These are phyloP conservation scores for Habroteleia sp. DNA, from an alignment of 2,888 invertebrate species.

Conservation along the genomic window DNA sequence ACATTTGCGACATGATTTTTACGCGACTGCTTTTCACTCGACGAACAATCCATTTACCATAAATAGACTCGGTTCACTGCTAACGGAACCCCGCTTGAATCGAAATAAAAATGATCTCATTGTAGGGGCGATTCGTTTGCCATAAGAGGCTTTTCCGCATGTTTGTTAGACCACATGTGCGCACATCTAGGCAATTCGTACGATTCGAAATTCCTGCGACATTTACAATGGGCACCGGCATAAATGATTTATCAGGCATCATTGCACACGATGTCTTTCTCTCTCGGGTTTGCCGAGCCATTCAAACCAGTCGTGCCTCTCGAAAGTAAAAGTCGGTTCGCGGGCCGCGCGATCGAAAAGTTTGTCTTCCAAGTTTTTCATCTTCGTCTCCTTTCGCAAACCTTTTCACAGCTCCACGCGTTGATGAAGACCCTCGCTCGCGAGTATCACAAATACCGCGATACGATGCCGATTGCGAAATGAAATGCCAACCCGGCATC, in stretches of 20 bases:
- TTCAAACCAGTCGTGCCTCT: conserved; percentile 9
- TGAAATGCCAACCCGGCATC: conserved; percentile 55
- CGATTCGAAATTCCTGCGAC: conserved; percentile 14
- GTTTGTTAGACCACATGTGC: too few species aligned
- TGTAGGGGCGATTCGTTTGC: not conserved
- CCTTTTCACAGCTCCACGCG: conserved; percentile 47
- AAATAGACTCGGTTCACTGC: conserved; percentile 5
- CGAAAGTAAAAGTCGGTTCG: conserved; percentile 51
- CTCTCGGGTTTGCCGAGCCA: conserved; percentile 7
- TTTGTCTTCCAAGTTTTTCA: conserved; percentile 44
- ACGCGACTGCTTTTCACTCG: not conserved
- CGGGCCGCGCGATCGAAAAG: conserved; percentile 27
- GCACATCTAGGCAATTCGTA: conserved; percentile 10
- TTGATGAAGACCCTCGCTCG: conserved; percentile 42
- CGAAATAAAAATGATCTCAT: not conserved
- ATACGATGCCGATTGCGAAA: conserved; percentile 46
- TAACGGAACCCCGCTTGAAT: conserved; percentile 1
- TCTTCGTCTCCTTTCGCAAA: conserved; percentile 33
- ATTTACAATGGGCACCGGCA: conserved; percentile 15
- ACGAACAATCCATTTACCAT: conserved; percentile 13
- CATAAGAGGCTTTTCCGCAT: not conserved
- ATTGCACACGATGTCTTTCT: conserved; percentile 13
- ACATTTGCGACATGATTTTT: not conserved
- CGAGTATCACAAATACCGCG: conserved; percentile 49
- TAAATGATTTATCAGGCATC: conserved; percentile 25